These are phyloP conservation scores for Typhlomys cinereus DNA, from an alignment of 2,113 vertebrate genomes.

Conservation along the genomic window DNA sequence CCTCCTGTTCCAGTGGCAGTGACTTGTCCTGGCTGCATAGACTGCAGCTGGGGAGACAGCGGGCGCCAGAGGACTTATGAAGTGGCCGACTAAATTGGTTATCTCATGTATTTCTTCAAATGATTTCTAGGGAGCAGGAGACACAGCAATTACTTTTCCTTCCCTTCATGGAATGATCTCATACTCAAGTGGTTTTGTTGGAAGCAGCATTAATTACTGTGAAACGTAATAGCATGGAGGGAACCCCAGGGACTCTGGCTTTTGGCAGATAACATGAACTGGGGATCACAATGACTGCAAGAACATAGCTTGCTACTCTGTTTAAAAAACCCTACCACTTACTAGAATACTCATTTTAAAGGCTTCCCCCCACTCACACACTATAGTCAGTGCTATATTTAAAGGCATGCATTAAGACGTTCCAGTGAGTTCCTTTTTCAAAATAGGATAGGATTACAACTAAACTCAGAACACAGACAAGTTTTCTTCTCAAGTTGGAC, in stretches of 20 bases:
- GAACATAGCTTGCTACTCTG: neutral
- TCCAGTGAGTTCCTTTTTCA: neutral
- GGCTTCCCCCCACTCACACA: neutral
- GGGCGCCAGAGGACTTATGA: neutral
- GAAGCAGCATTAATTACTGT: conserved; percentile 31
- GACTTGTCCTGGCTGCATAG: neutral
- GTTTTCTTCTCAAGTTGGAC: conserved; percentile 47
- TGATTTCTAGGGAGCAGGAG: conserved; percentile 39
- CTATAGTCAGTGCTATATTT: conserved; percentile 17
- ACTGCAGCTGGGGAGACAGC: neutral
- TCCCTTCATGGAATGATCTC: conserved; percentile 72
- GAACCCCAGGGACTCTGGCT: conserved; percentile 51
- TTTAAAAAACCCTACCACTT: neutral
- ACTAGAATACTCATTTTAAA: conserved; percentile 16
- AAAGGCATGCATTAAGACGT: conserved; percentile 53
- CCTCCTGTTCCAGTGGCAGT: neutral
- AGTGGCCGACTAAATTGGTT: neutral
- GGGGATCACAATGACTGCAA: conserved; percentile 28
- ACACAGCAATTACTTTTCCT: conserved; percentile 62
- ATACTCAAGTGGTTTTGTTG: conserved; percentile 62
- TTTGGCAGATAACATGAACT: conserved; percentile 40
- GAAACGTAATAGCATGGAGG: conserved; percentile 36
- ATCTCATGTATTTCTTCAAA: conserved; percentile 19
- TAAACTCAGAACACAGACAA: conserved; percentile 43
- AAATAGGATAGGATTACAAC: conserved; percentile 20